These are phyloP conservation scores for Labeo calbasu DNA, from an alignment of 2,797 vertebrate species.

Conservation along the genomic window DNA sequence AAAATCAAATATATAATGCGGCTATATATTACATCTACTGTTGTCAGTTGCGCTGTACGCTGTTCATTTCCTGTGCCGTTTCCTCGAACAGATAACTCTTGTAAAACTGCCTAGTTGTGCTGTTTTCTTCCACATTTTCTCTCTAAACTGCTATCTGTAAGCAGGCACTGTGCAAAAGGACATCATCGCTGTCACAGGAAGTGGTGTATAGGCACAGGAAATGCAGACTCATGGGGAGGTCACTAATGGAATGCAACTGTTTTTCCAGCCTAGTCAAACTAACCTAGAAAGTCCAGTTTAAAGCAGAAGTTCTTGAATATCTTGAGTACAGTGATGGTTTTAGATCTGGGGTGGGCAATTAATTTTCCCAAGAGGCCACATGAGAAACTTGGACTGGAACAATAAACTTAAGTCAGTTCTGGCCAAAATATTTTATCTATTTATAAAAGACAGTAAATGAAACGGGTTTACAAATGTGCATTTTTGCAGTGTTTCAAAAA, in stretches of 20 bases:
- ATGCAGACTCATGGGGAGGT: slow-evolving; percentile 39
- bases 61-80: slow-evolving; percentile 22
- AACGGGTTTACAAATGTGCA: too few species aligned
- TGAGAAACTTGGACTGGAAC: too few species aligned
- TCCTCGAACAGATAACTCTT: slow-evolving; percentile 40
- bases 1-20: not conserved
- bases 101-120: slow-evolving; percentile 20
- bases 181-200: slow-evolving; percentile 45
- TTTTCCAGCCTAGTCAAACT: not conserved
- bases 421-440: too few species aligned
- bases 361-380: too few species aligned
- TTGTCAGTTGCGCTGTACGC: slow-evolving; percentile 28
- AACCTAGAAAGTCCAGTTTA: not conserved
- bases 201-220: slow-evolving; percentile 46
- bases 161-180: slow-evolving; percentile 7
- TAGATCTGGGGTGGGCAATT: too few species aligned
- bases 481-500: too few species aligned
- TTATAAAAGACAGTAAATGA: too few species aligned
- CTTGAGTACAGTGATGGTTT: not conserved
- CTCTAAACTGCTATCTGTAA: not conserved
- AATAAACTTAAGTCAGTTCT: too few species aligned
- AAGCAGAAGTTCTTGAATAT: not conserved
- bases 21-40: not conserved
- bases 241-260: slow-evolving; percentile 33
- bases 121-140: not conserved